Conservation (phyloP, 2,797 vertebrate genomes). For the Spondyliosoma cantharus region DNA sequence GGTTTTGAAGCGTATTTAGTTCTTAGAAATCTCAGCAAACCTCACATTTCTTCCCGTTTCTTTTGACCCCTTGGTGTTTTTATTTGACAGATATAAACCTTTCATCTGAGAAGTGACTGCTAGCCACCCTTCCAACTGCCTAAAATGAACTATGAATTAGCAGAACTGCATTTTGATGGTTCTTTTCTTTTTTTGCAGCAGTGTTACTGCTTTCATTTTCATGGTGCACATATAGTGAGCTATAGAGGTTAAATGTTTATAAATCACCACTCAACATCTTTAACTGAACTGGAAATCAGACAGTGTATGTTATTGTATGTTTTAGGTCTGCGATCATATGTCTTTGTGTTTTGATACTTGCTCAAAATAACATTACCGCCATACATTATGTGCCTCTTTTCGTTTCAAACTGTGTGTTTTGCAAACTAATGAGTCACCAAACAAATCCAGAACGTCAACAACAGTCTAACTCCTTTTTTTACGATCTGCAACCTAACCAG, state of each 20-base stretch:
- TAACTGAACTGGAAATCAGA: background rate
- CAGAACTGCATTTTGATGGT: background rate
- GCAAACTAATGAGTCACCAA: constrained; percentile 67
- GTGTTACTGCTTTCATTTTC: background rate
- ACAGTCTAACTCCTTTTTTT: constrained; percentile 57
- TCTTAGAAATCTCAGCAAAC: background rate
- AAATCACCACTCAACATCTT: background rate
- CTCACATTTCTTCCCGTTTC: constrained; percentile 2
- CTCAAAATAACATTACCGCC: constrained; percentile 38
- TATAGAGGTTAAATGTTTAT: background rate
- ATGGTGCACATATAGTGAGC: background rate
- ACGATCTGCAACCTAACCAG: constrained; percentile 56
- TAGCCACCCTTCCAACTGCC: background rate
- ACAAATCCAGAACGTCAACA: constrained; percentile 56
- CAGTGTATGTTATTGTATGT: constrained; percentile 12
- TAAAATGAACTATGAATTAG: background rate
- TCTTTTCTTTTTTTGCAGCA: constrained; percentile 11
- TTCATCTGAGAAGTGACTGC: background rate
- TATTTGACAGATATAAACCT: constrained; percentile 8
- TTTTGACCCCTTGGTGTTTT: background rate
- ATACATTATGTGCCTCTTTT: constrained; percentile 34
- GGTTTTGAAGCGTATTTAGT: constrained; percentile 4
- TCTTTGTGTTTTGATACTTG: constrained; percentile 43
- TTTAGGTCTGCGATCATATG: constrained; percentile 31
- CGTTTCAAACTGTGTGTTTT: constrained; percentile 48